Percentiles rank a stretch among this genome's conserved stretches.
Conservation (phyloP, 2,888 invertebrate species). For the Prenolepis imparis region DNA sequence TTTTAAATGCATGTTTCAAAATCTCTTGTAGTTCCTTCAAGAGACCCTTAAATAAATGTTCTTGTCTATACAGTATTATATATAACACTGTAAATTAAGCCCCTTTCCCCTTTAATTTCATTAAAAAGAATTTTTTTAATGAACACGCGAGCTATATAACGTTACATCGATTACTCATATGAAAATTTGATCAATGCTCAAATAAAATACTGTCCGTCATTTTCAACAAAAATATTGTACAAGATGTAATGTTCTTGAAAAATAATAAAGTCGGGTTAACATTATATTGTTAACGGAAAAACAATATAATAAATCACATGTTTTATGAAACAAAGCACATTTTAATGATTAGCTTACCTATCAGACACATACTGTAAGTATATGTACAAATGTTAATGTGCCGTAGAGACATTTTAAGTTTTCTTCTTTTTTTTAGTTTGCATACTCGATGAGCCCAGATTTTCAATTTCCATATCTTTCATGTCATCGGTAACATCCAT, state of each 20-base stretch:
- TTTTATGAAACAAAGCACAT: constrained; percentile 62
- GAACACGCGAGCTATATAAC: not conserved
- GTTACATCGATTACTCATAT: not conserved
- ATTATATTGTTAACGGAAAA: constrained; percentile 69
- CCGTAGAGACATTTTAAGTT: not conserved
- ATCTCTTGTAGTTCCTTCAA: not conserved
- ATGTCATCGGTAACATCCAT: constrained; percentile 81
- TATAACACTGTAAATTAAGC: not conserved
- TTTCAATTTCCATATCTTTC: constrained; percentile 72
- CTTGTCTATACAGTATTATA: not conserved
- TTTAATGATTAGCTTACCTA: constrained; percentile 24
- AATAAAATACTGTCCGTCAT: constrained; percentile 55
- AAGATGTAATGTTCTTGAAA: constrained; percentile 53
- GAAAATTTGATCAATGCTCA: not conserved
- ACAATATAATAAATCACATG: constrained; percentile 69
- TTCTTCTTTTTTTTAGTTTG: not conserved
- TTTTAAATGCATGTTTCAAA: not conserved
- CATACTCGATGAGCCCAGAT: not conserved
- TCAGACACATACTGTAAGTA: not conserved
- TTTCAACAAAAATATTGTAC: constrained; percentile 65
- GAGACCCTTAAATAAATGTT: not conserved
- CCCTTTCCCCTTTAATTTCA: not conserved
- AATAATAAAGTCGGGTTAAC: constrained; percentile 66
- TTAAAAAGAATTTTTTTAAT: constrained; percentile 12
- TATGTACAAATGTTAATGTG: not conserved